Conservation (phyloP, 2,888 invertebrate genomes). For the Campaea margaritaria region DNA sequence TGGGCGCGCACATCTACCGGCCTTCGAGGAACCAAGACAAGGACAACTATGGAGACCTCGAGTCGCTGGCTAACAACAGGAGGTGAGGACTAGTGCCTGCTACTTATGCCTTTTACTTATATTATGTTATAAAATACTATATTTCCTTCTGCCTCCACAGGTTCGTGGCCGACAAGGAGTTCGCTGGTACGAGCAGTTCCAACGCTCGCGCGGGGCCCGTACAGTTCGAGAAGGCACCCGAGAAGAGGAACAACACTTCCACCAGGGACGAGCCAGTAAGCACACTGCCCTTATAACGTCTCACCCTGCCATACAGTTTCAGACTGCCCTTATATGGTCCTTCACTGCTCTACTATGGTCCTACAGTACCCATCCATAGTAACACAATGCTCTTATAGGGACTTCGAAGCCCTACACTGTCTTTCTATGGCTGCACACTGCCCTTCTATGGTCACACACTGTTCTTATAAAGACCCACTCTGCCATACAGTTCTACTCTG, state of each 20-base stretch:
- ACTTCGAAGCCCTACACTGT: too few relatives aligned
- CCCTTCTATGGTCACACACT: too few relatives aligned
- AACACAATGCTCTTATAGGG: too few relatives aligned
- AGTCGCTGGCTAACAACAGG: slow-evolving; percentile 94
- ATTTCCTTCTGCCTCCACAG: slow-evolving; percentile 68
- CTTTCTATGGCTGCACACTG: too few relatives aligned
- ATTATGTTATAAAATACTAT: too few relatives aligned
- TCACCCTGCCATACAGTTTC: too few relatives aligned
- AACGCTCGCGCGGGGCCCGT: slow-evolving; percentile 95
- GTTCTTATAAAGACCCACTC: too few relatives aligned
- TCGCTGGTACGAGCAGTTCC: slow-evolving; percentile 93
- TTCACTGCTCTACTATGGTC: too few relatives aligned
- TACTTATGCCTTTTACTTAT: neutral
- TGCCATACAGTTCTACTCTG: too few relatives aligned
- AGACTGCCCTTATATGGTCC: too few relatives aligned
- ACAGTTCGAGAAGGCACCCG: slow-evolving; percentile 88
- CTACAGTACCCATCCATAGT: too few relatives aligned
- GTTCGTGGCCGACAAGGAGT: slow-evolving; percentile 99
- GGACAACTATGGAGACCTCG: slow-evolving; percentile 96
- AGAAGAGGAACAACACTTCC: slow-evolving; percentile 86
- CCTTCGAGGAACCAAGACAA: slow-evolving; percentile 95
- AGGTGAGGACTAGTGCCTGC: slow-evolving; percentile 76
- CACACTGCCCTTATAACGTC: slow-evolving; percentile 10
- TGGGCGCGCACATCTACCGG: slow-evolving; percentile 95
- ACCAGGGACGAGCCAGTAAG: slow-evolving; percentile 67